These are phyloP conservation scores for Sphenopsis melanotis DNA, from an alignment of 2,797 vertebrate species.

Conservation along the genomic window DNA sequence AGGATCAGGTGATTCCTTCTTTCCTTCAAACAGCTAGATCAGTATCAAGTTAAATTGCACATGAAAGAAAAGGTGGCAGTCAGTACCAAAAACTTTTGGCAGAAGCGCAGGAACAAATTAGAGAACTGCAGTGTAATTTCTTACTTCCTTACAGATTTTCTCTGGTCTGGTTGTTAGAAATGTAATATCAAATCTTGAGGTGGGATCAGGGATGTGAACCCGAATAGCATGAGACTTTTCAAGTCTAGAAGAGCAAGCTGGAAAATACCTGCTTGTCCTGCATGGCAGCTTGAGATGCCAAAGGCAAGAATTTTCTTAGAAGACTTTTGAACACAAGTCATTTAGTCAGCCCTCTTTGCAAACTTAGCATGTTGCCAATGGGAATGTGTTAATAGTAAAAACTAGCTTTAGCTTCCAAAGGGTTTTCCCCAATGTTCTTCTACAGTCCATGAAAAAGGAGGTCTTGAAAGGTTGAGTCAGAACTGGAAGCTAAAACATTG, in stretches of 20 bases:
- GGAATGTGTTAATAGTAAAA: neutral
- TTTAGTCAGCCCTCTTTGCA: neutral
- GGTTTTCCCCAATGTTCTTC: neutral
- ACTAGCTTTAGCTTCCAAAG: neutral
- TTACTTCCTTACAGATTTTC: neutral
- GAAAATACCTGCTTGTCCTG: neutral
- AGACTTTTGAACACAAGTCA: neutral
- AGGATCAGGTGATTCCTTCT: neutral
- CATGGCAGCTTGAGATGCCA: neutral
- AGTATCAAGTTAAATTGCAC: neutral
- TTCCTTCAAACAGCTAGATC: neutral
- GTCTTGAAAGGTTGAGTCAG: neutral
- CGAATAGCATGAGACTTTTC: neutral
- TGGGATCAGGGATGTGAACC: neutral
- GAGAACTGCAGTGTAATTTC: neutral
- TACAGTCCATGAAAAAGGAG: neutral
- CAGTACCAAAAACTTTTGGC: neutral
- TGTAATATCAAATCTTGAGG: neutral
- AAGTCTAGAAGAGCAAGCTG: neutral
- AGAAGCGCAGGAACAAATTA: neutral
- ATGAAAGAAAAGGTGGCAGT: neutral
- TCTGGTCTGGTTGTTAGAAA: neutral
- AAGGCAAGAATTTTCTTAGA: constrained; percentile 4
- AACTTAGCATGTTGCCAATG: neutral
- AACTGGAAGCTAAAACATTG: neutral